A percentile compares a stretch with the other conserved stretches of the same genome.
Evolutionary conservation across 2,888 invertebrate genomes (phyloP).

Genomic region (Caenorhabditis uteleia): DNA sequence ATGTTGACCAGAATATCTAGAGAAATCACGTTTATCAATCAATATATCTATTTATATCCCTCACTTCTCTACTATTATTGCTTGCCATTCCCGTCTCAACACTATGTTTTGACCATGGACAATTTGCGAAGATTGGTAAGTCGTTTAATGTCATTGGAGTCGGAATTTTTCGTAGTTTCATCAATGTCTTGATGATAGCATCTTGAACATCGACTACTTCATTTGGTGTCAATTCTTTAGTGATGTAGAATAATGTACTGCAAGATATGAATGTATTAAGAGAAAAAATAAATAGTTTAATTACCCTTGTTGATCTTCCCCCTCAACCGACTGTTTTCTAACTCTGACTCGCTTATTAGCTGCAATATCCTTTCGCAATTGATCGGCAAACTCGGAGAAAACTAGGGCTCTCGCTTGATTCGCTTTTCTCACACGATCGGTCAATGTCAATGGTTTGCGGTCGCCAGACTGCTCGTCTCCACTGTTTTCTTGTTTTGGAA

Average conservation of each 20-base stretch:
- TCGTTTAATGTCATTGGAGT: conserved; percentile 27
- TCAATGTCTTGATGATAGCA: conserved; percentile 20
- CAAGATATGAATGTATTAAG: background rate
- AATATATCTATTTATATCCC: too few relatives aligned
- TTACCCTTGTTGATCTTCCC: conserved; percentile 18
- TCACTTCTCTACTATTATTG: conserved; percentile 6
- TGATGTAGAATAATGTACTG: conserved; percentile 31
- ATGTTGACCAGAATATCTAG: conserved; percentile 13
- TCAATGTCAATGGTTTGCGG: conserved; percentile 4
- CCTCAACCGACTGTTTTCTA: conserved; percentile 6
- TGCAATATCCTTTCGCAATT: conserved; percentile 25
- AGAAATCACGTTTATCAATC: background rate
- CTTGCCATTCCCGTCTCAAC: conserved; percentile 14
- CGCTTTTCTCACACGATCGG: conserved; percentile 17
- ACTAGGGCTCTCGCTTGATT: conserved; percentile 17
- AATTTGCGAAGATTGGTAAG: conserved; percentile 25
- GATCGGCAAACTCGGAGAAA: conserved; percentile 26
- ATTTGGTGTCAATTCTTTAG: conserved; percentile 28
- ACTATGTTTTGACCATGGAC: conserved; percentile 17
- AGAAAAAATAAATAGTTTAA: too few relatives aligned
- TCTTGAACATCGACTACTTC: conserved; percentile 33
- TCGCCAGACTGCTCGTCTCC: background rate
- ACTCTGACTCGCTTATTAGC: conserved; percentile 20
- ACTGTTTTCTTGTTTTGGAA: conserved; percentile 11
- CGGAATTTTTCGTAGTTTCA: conserved; percentile 26